Evolutionary conservation across 1,140 invertebrate species (phyloP), one percentile per base, ranked within the genome.

Genomic region (Aphidius ervi): DNA sequence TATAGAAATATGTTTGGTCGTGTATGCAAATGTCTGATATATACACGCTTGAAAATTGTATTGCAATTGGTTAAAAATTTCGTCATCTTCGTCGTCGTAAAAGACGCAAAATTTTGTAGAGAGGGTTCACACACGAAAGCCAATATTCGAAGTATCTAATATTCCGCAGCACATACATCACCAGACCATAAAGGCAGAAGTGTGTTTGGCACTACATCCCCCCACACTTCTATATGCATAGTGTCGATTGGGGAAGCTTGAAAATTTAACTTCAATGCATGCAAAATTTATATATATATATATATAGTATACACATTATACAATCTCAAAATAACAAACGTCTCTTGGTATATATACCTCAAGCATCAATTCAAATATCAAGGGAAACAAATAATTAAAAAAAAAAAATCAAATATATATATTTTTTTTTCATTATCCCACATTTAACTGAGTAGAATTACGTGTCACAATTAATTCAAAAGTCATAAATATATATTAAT

Each of bases 131-230:
- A 42, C 3, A 10, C 16, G 58, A n/a, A 55, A 66, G 65, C 69
- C 66, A 73, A 76, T 77, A 76, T 73, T 70, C 68, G 55, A 73
- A 72, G 67, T 71, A 71, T 69, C 67, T 71, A 72, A 73, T 74
- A 74, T 70, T 66, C 67, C 37, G 40, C 8, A 37, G 50, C 50
- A 53, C 39, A 53, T 53, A 53, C 50, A 53, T 53, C 50, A 39
- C 4, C 23, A 31, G 4, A 31, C 23, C 16, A 53, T 53, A 53
- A 53, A 53, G 50, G 50, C 50, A 53, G 4, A 31, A 31, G 23
- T 31, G 23, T 31, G 4, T 31, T 31, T 31, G 23, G 23, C 50
- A 41, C 5, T 9, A 53, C 50, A 7, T 10, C 2, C 9, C 42
- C 42, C 42, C 42, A 10, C 42, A 43, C 42, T 10, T 37, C 50